Evolutionary conservation across 2,113 vertebrate species (phyloP).

Genomic region (Aythya baeri): DNA sequence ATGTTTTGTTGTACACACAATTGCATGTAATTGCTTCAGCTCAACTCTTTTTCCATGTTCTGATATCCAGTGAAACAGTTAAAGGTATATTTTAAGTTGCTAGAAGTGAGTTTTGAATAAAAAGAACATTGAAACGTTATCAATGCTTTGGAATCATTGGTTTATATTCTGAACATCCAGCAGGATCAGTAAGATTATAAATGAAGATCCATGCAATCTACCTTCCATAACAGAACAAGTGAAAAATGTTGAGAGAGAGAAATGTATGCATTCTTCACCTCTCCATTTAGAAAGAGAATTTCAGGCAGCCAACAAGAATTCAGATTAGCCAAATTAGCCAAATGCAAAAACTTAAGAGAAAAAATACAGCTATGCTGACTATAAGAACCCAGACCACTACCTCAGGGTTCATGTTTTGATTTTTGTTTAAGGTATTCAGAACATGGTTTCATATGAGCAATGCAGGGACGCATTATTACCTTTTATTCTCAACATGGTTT

Average conservation of each 20-base stretch:
- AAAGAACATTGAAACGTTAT: not conserved
- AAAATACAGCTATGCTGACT: not conserved
- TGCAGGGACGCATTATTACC: not conserved
- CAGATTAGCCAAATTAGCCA: not conserved
- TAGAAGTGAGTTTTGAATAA: not conserved
- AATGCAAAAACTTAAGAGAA: not conserved
- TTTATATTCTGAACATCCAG: not conserved
- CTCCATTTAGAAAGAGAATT: not conserved
- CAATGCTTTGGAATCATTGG: not conserved
- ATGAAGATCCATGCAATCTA: not conserved
- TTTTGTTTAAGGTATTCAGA: not conserved
- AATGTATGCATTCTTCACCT: not conserved
- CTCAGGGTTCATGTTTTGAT: not conserved
- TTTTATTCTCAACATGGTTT: not conserved
- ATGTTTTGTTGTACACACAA: not conserved
- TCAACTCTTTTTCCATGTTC: not conserved
- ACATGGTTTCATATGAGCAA: not conserved
- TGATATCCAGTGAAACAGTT: not conserved
- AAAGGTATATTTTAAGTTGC: not conserved
- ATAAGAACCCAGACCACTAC: not conserved
- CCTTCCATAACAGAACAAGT: not conserved
- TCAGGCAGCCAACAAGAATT: not conserved
- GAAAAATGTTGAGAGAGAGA: not conserved
- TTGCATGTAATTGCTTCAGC: not conserved
- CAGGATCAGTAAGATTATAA: not conserved